These are phyloP conservation scores for Goniozus legneri DNA, from an alignment of 1,140 invertebrate species.

Conservation along the genomic window DNA sequence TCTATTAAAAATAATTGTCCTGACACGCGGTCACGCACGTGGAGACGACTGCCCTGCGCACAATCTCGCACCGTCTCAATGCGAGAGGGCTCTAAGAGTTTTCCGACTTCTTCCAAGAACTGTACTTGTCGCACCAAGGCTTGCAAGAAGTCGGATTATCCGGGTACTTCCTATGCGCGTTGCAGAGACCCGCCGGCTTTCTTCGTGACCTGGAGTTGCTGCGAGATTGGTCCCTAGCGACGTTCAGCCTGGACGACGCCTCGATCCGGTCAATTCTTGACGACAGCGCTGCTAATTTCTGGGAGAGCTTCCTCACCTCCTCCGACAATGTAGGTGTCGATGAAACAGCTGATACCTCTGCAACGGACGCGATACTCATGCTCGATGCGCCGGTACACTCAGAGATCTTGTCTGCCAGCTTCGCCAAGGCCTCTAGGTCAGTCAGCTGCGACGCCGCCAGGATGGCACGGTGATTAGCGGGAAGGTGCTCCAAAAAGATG, in stretches of 20 bases:
- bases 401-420: background rate
- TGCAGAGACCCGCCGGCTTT: background rate
- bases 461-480: background rate
- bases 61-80: background rate
- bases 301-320: background rate
- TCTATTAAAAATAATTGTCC: background rate
- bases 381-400: background rate
- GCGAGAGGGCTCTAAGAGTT: background rate
- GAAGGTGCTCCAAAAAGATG: conserved; percentile 2
- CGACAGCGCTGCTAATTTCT: background rate
- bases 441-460: background rate
- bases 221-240: background rate
- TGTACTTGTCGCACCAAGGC: background rate
- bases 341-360: background rate
- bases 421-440: background rate
- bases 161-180: background rate
- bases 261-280: background rate
- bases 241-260: background rate
- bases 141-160: background rate
- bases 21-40: background rate
- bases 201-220: background rate
- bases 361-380: background rate
- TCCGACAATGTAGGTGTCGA: background rate
- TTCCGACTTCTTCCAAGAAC: background rate
- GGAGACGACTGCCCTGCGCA: background rate